A percentile compares a stretch with the other conserved stretches of the same genome.
Evolutionary conservation across 1,140 invertebrate genomes (phyloP).

Genomic region (Plutomurus gul): DNA sequence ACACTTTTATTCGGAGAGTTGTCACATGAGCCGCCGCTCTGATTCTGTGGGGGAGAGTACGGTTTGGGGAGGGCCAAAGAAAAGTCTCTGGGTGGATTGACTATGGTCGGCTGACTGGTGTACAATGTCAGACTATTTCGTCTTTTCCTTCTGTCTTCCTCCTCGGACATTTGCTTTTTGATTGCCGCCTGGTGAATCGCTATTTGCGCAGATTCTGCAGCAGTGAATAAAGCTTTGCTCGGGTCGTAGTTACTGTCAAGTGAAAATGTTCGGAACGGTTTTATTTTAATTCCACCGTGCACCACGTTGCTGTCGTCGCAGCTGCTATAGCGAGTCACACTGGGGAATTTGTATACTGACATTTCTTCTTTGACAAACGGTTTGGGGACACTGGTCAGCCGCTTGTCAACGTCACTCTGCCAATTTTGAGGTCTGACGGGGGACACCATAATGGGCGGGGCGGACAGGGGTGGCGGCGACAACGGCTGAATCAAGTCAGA

Average conservation of each 20-base stretch:
- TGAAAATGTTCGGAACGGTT: slow-evolving; percentile 44
- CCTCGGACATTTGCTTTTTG: slow-evolving; percentile 58
- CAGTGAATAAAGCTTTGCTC: slow-evolving; percentile 57
- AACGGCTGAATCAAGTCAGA: not conserved
- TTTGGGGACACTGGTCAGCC: not conserved
- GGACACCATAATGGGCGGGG: not conserved
- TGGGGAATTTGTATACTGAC: not conserved
- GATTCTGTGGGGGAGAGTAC: slow-evolving; percentile 31
- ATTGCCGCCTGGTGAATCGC: slow-evolving; percentile 60
- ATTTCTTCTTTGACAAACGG: not conserved
- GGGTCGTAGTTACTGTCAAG: slow-evolving; percentile 55
- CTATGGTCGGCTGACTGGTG: not conserved
- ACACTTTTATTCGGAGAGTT: not conserved
- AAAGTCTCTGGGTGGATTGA: slow-evolving; percentile 27
- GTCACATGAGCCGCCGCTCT: not conserved
- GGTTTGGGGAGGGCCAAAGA: slow-evolving; percentile 38
- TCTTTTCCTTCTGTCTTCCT: slow-evolving; percentile 53
- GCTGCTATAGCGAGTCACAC: not conserved
- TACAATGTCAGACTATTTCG: slow-evolving; percentile 43
- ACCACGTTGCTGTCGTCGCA: not conserved
- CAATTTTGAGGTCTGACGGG: not conserved
- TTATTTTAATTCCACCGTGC: slow-evolving; percentile 14
- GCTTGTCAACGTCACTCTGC: slow-evolving; percentile 22
- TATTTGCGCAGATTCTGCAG: slow-evolving; percentile 58
- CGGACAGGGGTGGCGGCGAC: not conserved